These are phyloP conservation scores for Mormyrus lacerda DNA, from an alignment of 2,113 vertebrate species.

Conservation along the genomic window DNA sequence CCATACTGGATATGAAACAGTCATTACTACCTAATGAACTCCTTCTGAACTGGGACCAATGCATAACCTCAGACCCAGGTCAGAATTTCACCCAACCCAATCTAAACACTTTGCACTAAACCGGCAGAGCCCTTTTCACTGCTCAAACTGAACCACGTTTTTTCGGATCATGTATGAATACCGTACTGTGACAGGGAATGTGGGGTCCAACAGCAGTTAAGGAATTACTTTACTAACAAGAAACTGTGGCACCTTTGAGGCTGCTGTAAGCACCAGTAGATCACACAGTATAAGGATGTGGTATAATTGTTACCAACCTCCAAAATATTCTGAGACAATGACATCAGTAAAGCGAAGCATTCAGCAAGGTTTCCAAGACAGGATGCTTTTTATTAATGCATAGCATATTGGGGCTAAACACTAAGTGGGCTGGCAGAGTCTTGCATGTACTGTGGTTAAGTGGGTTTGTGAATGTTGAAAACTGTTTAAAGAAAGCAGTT, in stretches of 20 bases:
- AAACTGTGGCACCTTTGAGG: neutral
- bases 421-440: constrained; percentile 1
- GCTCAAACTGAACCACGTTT: neutral
- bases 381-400: constrained; percentile 4
- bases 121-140: neutral
- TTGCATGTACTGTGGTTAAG: neutral
- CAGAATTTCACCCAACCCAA: neutral
- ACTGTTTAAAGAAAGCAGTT: neutral
- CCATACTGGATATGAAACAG: neutral
- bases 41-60: neutral
- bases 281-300: neutral
- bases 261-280: neutral
- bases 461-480: neutral
- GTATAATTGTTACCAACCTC: neutral
- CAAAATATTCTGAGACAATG: too few relatives aligned
- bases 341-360: neutral
- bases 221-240: neutral
- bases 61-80: neutral
- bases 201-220: neutral
- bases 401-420: neutral
- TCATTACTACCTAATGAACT: neutral
- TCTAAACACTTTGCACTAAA: neutral
- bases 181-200: neutral
- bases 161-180: neutral
- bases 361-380: neutral